Evolutionary conservation across 2,113 vertebrate genomes (phyloP).

Genomic region (Nannobrachium achirus): DNA sequence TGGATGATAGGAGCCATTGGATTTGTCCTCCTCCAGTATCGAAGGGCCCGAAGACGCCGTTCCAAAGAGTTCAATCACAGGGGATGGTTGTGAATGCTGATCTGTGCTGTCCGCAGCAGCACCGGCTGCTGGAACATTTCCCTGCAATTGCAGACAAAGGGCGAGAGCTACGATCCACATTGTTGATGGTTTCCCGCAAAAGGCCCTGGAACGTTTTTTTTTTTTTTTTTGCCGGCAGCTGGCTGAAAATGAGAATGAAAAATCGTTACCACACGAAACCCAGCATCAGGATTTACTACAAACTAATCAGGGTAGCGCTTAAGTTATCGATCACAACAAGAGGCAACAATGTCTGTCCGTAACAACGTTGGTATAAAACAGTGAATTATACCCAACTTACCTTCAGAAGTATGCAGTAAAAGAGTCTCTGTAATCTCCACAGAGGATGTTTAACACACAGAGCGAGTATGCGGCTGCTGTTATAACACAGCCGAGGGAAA

Average conservation of each 20-base stretch:
- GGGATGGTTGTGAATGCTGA: constrained; percentile 50
- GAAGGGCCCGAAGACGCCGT: constrained; percentile 43
- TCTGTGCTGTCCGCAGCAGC: constrained; percentile 39
- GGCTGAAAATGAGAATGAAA: constrained; percentile 44
- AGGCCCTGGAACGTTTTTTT: constrained; percentile 21
- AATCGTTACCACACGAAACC: constrained; percentile 52
- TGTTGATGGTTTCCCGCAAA: constrained; percentile 52
- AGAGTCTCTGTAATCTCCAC: constrained; percentile 16
- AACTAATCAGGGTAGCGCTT: constrained; percentile 24
- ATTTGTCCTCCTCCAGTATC: constrained; percentile 39
- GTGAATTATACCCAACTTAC: constrained; percentile 54
- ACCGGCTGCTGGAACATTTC: constrained; percentile 37
- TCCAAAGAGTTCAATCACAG: constrained; percentile 34
- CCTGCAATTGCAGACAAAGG: constrained; percentile 60
- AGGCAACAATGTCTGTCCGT: constrained; percentile 29
- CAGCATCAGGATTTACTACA: constrained; percentile 37
- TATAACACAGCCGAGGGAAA: constrained; percentile 43
- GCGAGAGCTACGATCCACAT: constrained; percentile 60
- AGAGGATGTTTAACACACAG: constrained; percentile 36
- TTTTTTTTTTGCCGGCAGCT: constrained; percentile 20
- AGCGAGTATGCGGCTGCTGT: constrained; percentile 22
- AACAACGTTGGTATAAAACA: constrained; percentile 14
- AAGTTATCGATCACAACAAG: constrained; percentile 38
- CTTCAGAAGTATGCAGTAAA: constrained; percentile 50
- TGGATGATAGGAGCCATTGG: constrained; percentile 56